phyloP scores from a whole-genome alignment of 2,888 invertebrate species.

The Thumatha senex region DNA sequence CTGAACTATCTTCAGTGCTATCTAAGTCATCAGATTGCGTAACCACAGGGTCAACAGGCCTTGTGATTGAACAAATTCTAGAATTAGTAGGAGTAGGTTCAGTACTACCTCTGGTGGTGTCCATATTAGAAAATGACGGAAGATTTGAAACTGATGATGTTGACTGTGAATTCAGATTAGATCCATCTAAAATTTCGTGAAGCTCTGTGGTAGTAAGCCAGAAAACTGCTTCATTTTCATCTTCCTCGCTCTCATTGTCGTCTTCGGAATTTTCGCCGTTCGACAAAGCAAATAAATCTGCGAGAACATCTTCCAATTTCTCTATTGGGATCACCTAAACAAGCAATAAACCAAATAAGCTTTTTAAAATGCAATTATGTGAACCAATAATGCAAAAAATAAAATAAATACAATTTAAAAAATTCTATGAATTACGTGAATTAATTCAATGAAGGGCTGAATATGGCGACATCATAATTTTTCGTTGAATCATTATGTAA shows the following conservation, averaged over 20 bases:
- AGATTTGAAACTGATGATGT: too few species aligned
- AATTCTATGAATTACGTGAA: neutral
- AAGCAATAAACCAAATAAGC: neutral
- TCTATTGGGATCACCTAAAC: slow-evolving; percentile 1
- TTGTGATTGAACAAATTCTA: slow-evolving; percentile 1
- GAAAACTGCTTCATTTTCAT: slow-evolving; percentile 17
- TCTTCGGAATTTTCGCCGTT: slow-evolving; percentile 18
- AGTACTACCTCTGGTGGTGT: neutral
- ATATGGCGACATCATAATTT: slow-evolving; percentile 10
- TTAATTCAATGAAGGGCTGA: slow-evolving; percentile 6
- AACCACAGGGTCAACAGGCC: slow-evolving; percentile 4
- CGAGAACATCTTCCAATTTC: slow-evolving; percentile 6
- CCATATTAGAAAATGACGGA: neutral
- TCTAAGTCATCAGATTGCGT: slow-evolving; percentile 1
- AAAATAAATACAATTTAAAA: slow-evolving; percentile 1
- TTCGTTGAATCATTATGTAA: neutral
- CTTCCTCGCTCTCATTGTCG: slow-evolving; percentile 15
- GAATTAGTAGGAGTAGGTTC: slow-evolving; percentile 13
- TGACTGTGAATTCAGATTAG: slow-evolving; percentile 4
- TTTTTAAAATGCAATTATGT: neutral
- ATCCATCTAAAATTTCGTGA: slow-evolving; percentile 14
- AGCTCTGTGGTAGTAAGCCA: slow-evolving; percentile 7
- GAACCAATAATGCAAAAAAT: neutral
- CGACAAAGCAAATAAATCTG: slow-evolving; percentile 3
- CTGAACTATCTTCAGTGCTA: slow-evolving; percentile 3